Percentiles rank a stretch among this genome's conserved stretches.
Evolutionary conservation across 2,888 invertebrate species (phyloP).

Genomic region (Ashinkailepas kermadecensis): DNA sequence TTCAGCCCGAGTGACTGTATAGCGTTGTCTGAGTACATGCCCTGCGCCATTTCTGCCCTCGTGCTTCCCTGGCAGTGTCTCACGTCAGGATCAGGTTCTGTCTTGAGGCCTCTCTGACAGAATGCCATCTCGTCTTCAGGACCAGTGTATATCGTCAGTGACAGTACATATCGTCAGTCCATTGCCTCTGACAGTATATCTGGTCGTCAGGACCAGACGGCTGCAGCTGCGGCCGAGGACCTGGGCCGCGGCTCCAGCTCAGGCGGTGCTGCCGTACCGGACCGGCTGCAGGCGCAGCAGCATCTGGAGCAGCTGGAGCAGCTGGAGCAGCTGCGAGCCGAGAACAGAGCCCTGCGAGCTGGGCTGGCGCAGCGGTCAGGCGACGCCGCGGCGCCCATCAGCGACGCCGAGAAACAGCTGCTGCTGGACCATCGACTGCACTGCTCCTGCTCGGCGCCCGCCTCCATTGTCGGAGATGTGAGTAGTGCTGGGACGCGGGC

Average conservation of each 20-base stretch:
- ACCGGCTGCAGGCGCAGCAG: slow-evolving; percentile 55
- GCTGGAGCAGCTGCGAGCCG: slow-evolving; percentile 39
- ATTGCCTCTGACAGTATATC: too few species aligned
- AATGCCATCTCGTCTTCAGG: too few species aligned
- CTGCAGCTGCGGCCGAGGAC: background rate
- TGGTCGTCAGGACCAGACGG: background rate
- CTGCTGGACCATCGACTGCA: slow-evolving; percentile 36
- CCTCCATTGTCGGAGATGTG: slow-evolving; percentile 33
- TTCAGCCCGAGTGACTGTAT: too few species aligned
- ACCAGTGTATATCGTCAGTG: too few species aligned
- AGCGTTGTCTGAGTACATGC: too few species aligned
- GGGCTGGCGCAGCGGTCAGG: slow-evolving; percentile 42
- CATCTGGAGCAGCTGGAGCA: slow-evolving; percentile 48
- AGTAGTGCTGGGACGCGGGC: background rate
- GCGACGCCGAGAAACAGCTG: slow-evolving; percentile 44
- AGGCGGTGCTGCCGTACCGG: slow-evolving; percentile 53
- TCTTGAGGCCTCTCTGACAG: too few species aligned
- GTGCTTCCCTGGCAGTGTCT: too few species aligned
- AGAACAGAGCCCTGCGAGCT: slow-evolving; percentile 42
- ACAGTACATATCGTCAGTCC: too few species aligned
- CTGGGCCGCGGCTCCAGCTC: background rate
- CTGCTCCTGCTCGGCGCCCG: slow-evolving; percentile 33
- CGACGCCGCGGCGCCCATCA: slow-evolving; percentile 40
- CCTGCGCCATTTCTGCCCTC: too few species aligned
- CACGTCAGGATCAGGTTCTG: too few species aligned